Evolutionary conservation across 2,113 vertebrate species (phyloP).

Genomic region (Tinamus guttatus): DNA sequence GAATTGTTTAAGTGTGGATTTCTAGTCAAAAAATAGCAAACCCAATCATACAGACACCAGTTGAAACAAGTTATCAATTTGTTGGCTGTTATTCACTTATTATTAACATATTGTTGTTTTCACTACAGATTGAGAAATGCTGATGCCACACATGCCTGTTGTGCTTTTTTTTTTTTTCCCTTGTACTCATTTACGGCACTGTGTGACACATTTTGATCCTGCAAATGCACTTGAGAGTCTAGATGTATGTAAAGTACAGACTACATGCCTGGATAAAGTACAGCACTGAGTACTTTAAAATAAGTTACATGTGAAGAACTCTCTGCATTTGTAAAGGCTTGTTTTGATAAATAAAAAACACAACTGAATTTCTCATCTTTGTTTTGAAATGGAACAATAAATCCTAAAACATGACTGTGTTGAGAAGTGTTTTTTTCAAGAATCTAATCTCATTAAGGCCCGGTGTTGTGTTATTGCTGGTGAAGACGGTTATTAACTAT

Average conservation of each 20-base stretch:
- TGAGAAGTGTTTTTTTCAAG: neutral
- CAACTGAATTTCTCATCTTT: neutral
- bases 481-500: neutral
- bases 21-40: slow-evolving; percentile 2
- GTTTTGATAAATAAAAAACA: neutral
- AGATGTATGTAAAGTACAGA: neutral
- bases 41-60: neutral
- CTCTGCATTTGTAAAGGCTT: neutral
- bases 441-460: neutral
- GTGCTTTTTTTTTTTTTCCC: slow-evolving; percentile 2
- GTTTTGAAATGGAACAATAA: slow-evolving; percentile 46
- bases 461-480: neutral
- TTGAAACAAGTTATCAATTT: neutral
- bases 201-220: neutral
- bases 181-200: neutral
- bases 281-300: rapidly evolving
- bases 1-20: neutral
- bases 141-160: neutral
- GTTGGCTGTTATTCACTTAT: neutral
- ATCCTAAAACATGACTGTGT: neutral
- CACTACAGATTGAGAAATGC: neutral
- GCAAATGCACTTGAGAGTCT: neutral
- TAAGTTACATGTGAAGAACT: neutral
- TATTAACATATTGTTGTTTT: neutral
- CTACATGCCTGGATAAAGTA: neutral